Conservation (phyloP, 2,797 vertebrate species). For the Anisognathus igniventris region DNA sequence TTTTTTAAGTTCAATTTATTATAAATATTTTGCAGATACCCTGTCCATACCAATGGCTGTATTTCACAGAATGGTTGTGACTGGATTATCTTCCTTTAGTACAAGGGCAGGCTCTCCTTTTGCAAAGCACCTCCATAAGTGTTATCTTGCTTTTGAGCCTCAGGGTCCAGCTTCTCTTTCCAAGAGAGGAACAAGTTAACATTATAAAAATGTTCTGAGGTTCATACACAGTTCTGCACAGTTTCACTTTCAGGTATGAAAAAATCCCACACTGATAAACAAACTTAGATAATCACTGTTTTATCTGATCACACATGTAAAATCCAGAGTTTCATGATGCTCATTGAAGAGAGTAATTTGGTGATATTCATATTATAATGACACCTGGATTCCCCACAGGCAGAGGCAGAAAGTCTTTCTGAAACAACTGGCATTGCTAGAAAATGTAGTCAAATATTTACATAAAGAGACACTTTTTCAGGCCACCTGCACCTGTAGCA, state of each 20-base stretch:
- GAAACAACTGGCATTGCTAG: not conserved
- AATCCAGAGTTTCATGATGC: not conserved
- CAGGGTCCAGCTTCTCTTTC: not conserved
- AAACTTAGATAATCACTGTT: not conserved
- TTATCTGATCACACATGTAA: not conserved
- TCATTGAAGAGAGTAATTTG: not conserved
- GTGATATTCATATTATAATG: not conserved
- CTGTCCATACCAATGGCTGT: not conserved
- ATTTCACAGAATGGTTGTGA: not conserved
- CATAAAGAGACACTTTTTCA: not conserved
- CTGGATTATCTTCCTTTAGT: not conserved
- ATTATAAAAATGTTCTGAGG: not conserved
- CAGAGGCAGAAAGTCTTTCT: not conserved
- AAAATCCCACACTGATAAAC: not conserved
- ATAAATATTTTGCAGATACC: not conserved
- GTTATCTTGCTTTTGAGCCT: not conserved
- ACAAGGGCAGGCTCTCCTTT: not conserved
- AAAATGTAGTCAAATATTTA: not conserved
- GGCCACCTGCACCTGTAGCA: not conserved
- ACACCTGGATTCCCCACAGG: not conserved
- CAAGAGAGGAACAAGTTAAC: not conserved
- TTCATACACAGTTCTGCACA: not conserved
- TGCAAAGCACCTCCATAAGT: not conserved
- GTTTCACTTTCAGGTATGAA: not conserved
- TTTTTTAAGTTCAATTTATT: not conserved